Conservation (phyloP, 1,140 invertebrate genomes). For the Thaumatotibia leucotreta region DNA sequence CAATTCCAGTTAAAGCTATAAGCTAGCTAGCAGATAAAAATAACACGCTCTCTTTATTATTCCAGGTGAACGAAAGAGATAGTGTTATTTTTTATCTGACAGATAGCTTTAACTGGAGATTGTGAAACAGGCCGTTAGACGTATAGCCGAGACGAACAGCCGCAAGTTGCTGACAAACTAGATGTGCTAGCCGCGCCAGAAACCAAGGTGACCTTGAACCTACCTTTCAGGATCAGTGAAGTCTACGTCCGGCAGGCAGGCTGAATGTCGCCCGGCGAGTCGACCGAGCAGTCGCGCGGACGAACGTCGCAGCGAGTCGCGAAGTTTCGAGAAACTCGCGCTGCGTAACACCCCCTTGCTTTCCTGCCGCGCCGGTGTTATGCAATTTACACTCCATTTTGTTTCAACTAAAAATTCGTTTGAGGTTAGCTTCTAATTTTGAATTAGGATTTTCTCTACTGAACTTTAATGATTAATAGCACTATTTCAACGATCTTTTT, state of each 20-base stretch:
- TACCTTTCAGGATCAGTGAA: slow-evolving; percentile 69
- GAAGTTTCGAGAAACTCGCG: slow-evolving; percentile 84
- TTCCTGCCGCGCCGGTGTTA: slow-evolving; percentile 68
- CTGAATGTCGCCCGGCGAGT: slow-evolving; percentile 65
- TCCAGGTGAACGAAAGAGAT: no score
- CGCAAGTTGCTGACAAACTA: no score
- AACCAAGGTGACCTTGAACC: no score
- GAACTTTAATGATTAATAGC: no score
- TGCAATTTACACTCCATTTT: slow-evolving; percentile 72
- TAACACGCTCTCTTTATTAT: no score
- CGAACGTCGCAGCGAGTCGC: slow-evolving; percentile 82
- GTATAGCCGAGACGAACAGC: no score
- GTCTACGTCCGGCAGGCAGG: slow-evolving; percentile 66
- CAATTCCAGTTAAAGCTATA: no score
- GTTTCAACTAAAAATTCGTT: slow-evolving; percentile 16
- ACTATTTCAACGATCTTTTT: neutral
- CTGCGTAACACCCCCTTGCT: slow-evolving; percentile 80
- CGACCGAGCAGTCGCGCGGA: slow-evolving; percentile 81
- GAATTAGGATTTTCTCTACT: neutral
- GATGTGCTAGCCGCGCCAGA: no score
- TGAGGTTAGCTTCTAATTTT: neutral
- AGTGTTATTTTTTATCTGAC: no score
- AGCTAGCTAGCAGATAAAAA: no score
- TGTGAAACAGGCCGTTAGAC: no score
- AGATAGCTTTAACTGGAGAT: no score